Base-by-base conservation (phyloP, 2,113 vertebrate genomes). In the Chaetodon trifascialis region DNA sequence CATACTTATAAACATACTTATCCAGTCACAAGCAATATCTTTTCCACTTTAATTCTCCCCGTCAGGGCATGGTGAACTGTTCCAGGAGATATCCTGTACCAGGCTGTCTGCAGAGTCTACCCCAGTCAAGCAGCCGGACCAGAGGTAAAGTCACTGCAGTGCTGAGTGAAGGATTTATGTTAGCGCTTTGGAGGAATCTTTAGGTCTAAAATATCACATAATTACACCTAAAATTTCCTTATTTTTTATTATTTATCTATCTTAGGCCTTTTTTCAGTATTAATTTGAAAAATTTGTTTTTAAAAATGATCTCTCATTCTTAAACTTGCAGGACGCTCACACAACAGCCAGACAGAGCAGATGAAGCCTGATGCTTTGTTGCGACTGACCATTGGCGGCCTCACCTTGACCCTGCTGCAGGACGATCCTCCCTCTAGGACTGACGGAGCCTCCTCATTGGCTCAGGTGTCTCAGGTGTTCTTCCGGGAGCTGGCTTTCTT, bases 361-460 rank as follows among this genome's bases (percentile, higher is more conserved):
- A 86, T 96, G 83, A 97, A 97, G 86, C 93, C 96, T 0, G 96
- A 97, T 36, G 93, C 93, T 0, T 92, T 97, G 84, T 77, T 98
- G 69, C 95, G 96, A 66, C 91, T 98, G 85, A 95, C 96, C 2
- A 47, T 98, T 2, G 97, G 97, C 0, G 97, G 97, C 1, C 81
- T 97, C 76, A 97, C 97, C 1, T 63, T 97, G 34, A 97, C 96
- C 25, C 84, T 97, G 80, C 95, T 97, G 46, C 95, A 97, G 85
- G 95, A 96, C 0, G 93, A 95, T 68, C 94, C 89, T 0, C 71
- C 87, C 51, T 64, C 87, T 6, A 80, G 56, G 0, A 55, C 87
- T 4, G 88, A 93, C 0, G 75, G 77, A 52, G 75, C 47, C 36
- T 69, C 47, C 1, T 85, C 92, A 63, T 88, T 95, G 79, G 90